A percentile compares a stretch with the other conserved stretches of the same genome.
Conservation (phyloP, 2,113 vertebrate species). For the Limnothrissa miodon region DNA sequence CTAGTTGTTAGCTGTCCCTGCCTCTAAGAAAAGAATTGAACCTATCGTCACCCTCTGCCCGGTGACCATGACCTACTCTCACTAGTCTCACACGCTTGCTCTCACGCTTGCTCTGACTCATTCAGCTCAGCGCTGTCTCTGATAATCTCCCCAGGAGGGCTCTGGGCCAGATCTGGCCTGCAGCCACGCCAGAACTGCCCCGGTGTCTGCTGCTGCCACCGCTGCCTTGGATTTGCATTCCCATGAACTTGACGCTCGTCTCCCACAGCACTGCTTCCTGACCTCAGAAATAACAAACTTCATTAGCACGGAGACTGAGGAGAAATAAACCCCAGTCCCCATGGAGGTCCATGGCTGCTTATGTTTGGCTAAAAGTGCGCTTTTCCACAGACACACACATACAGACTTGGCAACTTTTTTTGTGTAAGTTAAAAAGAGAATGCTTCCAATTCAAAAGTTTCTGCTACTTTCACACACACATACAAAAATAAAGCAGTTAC, state of each 20-base stretch:
- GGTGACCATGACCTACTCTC: slow-evolving; percentile 27
- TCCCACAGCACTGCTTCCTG: slow-evolving; percentile 8
- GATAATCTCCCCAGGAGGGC: not conserved
- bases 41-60: not conserved
- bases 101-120: not conserved
- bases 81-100: not conserved
- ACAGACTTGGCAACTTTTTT: slow-evolving; percentile 15
- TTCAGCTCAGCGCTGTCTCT: not conserved
- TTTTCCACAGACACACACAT: slow-evolving; percentile 43
- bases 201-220: not conserved
- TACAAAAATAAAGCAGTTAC: not conserved
- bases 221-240: not conserved
- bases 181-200: not conserved
- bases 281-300: slow-evolving; percentile 1
- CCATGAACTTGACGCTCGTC: slow-evolving; percentile 3
- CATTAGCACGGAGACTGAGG: slow-evolving; percentile 1
- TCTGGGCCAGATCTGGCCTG: not conserved
- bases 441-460: not conserved
- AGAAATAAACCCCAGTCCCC: not conserved
- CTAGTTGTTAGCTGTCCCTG: not conserved
- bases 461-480: not conserved
- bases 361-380: not conserved
- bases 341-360: slow-evolving; percentile 42
- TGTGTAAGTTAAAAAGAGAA: not conserved
- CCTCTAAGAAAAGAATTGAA: not conserved